These are phyloP conservation scores for Tetraodon nigroviridis DNA, from an alignment of 2,113 vertebrate species.

Conservation along the genomic window DNA sequence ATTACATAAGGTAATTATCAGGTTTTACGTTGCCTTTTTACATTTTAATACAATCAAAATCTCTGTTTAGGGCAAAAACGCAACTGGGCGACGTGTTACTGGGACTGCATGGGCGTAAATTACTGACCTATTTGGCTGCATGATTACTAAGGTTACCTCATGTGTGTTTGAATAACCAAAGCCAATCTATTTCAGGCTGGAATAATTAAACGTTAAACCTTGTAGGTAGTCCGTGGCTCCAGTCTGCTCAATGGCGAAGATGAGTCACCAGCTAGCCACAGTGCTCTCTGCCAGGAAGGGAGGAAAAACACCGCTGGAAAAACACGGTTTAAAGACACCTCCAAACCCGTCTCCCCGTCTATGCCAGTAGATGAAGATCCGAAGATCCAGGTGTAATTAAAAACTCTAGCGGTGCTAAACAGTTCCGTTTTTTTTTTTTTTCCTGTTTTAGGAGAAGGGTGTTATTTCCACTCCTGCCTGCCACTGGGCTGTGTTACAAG, in stretches of 20 bases:
- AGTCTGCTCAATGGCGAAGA: constrained; percentile 33
- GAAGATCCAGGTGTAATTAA: constrained; percentile 60
- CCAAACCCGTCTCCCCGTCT: constrained; percentile 6
- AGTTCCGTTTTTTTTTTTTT: constrained; percentile 28
- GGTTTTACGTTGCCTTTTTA: no score
- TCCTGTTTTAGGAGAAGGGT: constrained; percentile 51
- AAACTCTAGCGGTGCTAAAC: constrained; percentile 37
- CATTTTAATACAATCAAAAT: no score
- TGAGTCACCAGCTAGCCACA: constrained; percentile 49
- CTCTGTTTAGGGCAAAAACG: no score
- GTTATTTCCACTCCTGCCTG: constrained; percentile 39
- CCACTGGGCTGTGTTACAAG: constrained; percentile 39
- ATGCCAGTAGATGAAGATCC: constrained; percentile 29
- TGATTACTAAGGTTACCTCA: not conserved
- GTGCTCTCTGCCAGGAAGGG: constrained; percentile 7
- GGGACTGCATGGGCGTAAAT: not conserved
- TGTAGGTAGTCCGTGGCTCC: constrained; percentile 22
- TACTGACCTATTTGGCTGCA: constrained; percentile 7
- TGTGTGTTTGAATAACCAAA: constrained; percentile 5
- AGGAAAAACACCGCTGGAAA: constrained; percentile 24
- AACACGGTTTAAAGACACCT: constrained; percentile 44
- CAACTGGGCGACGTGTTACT: not conserved
- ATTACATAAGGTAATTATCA: no score
- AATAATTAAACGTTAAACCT: constrained; percentile 43
- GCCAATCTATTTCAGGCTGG: constrained; percentile 25